These are phyloP conservation scores for Nephrocerus scutellatus DNA, from an alignment of 2,888 invertebrate genomes.

Conservation along the genomic window DNA sequence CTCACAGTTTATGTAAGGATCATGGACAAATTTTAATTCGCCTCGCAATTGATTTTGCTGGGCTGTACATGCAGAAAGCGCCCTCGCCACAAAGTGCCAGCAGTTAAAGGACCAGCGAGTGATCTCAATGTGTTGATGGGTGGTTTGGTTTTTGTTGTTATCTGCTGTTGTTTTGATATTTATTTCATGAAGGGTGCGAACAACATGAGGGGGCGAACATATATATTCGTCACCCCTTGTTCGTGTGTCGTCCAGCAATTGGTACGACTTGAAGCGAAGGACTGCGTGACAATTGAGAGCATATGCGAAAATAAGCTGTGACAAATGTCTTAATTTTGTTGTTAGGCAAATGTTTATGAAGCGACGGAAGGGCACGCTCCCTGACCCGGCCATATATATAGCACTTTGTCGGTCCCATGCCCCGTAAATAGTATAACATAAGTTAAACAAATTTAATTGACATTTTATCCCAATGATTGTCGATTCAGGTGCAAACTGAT, in stretches of 20 bases:
- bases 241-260: no score
- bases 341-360: slow-evolving; percentile 26
- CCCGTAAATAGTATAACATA: no score
- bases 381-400: no score
- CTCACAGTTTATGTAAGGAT: slow-evolving; percentile 12
- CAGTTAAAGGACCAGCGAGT: slow-evolving; percentile 23
- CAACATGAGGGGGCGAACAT: slow-evolving; percentile 8
- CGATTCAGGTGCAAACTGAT: no score
- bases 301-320: slow-evolving; percentile 49
- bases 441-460: no score
- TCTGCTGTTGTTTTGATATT: slow-evolving; percentile 35
- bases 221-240: slow-evolving; percentile 3
- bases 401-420: no score
- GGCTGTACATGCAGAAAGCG: slow-evolving; percentile 27
- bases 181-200: background rate
- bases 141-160: slow-evolving; percentile 44
- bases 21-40: slow-evolving; percentile 20
- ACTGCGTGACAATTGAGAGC: slow-evolving; percentile 42
- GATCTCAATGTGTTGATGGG: slow-evolving; percentile 43
- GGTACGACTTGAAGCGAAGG: no score
- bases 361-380: no score
- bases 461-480: no score
- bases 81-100: no score
- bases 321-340: slow-evolving; percentile 49
- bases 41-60: slow-evolving; percentile 36